A percentile compares a stretch with the other conserved stretches of the same genome.
These are phyloP conservation scores for Torymus tubicola DNA, from an alignment of 2,888 invertebrate species.

Conservation along the genomic window DNA sequence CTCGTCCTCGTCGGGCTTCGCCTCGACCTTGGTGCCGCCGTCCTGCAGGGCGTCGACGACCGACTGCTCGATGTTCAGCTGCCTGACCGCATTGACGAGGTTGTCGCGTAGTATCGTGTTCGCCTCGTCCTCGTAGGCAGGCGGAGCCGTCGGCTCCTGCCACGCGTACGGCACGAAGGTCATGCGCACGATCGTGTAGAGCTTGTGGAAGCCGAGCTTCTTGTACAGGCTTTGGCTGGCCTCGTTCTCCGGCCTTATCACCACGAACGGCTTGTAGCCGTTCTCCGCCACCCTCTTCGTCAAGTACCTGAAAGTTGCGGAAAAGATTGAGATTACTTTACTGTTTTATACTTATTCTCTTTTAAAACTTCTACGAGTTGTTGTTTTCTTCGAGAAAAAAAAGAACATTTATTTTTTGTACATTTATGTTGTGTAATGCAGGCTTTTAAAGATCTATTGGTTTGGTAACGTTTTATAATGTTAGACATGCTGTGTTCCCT, in stretches of 20 bases:
- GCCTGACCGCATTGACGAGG: constrained; percentile 67
- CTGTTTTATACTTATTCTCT: no score
- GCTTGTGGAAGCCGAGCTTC: constrained; percentile 88
- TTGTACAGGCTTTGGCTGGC: constrained; percentile 90
- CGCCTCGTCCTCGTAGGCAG: constrained; percentile 59
- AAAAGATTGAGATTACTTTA: no score
- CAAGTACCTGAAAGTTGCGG: constrained; percentile 71
- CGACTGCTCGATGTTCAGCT: constrained; percentile 61
- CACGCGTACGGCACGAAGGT: constrained; percentile 80
- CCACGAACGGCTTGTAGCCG: constrained; percentile 90
- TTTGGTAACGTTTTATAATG: no score
- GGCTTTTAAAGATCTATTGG: no score
- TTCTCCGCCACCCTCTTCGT: constrained; percentile 81
- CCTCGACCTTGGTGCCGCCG: constrained; percentile 62
- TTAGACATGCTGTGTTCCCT: no score
- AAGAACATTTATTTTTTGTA: no score
- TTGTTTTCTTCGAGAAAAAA: no score
- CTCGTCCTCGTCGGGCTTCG: constrained; percentile 59
- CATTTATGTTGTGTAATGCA: no score
- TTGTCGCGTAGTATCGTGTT: constrained; percentile 65
- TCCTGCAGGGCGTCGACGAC: constrained; percentile 65
- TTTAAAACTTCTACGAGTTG: no score
- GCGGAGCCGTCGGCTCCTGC: constrained; percentile 60
- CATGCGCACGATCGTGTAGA: constrained; percentile 79
- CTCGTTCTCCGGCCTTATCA: constrained; percentile 91